Evolutionary conservation across 1,140 invertebrate genomes (phyloP).

Genomic region (Neodiprion pinetum): DNA sequence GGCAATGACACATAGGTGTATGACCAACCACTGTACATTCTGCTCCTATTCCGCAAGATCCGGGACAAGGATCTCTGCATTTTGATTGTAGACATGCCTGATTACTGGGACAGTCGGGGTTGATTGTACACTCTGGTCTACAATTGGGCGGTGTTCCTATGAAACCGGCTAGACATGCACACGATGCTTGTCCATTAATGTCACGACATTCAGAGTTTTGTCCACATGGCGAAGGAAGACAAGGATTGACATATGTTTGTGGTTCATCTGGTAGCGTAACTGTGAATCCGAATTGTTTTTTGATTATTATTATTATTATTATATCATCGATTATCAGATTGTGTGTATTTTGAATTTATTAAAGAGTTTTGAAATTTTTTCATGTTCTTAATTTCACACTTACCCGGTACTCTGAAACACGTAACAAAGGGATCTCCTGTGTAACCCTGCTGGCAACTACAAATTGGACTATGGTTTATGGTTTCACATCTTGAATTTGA

Average conservation of each 20-base stretch:
- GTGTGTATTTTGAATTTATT: too few species aligned
- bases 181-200: slow-evolving; percentile 68
- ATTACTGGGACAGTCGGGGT: slow-evolving; percentile 69
- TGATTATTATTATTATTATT: not conserved
- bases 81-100: slow-evolving; percentile 68
- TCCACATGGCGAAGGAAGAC: slow-evolving; percentile 72
- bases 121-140: slow-evolving; percentile 69
- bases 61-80: slow-evolving; percentile 72
- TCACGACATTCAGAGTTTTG: slow-evolving; percentile 71
- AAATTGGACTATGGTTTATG: slow-evolving; percentile 78
- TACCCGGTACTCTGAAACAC: slow-evolving; percentile 66
- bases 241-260: slow-evolving; percentile 55
- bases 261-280: slow-evolving; percentile 35
- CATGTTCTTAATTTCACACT: slow-evolving; percentile 43
- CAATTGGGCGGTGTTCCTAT: slow-evolving; percentile 77
- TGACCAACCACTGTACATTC: slow-evolving; percentile 75
- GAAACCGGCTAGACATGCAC: slow-evolving; percentile 71
- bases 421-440: slow-evolving; percentile 77
- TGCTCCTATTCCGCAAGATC: slow-evolving; percentile 72
- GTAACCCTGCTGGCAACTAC: slow-evolving; percentile 72
- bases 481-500: slow-evolving; percentile 70
- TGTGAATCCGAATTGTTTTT: not conserved
- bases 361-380: slow-evolving; percentile 9
- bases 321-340: not conserved
- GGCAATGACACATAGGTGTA: slow-evolving; percentile 60